Evolutionary conservation across 2,888 invertebrate species (phyloP).

Genomic region (Epirrhoe alternata): DNA sequence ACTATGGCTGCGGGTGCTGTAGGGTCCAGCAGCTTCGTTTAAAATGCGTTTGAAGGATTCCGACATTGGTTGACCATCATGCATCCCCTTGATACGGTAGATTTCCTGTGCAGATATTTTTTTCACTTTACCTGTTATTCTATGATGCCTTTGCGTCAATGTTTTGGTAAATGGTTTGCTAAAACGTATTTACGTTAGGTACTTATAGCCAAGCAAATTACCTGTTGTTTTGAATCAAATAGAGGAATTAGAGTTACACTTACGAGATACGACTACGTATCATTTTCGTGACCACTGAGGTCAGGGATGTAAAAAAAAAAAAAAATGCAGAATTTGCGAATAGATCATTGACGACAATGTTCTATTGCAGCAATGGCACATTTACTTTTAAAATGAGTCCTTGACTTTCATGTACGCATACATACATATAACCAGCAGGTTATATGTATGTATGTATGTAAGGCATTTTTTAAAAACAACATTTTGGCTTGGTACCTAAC

Average conservation of each 20-base stretch:
- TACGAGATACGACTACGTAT: not conserved
- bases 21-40: conserved; percentile 17
- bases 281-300: not conserved
- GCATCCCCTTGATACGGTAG: conserved; percentile 59
- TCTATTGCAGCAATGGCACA: too few relatives aligned
- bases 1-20: conserved; percentile 3
- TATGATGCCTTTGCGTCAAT: not conserved
- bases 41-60: conserved; percentile 44
- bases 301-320: not conserved
- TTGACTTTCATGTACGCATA: too few relatives aligned
- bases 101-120: conserved; percentile 57
- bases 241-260: not conserved
- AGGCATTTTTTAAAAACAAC: too few relatives aligned
- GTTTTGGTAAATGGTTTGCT: too few relatives aligned
- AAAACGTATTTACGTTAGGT: too few relatives aligned
- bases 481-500: too few relatives aligned
- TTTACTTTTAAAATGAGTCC: too few relatives aligned
- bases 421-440: too few relatives aligned
- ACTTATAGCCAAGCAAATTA: not conserved
- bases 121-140: not conserved
- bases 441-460: too few relatives aligned
- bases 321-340: not conserved
- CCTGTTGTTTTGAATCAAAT: not conserved
- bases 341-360: not conserved
- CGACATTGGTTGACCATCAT: conserved; percentile 41